Base-by-base conservation (phyloP, 2,888 invertebrate species). In the Calameuta filiformis region DNA sequence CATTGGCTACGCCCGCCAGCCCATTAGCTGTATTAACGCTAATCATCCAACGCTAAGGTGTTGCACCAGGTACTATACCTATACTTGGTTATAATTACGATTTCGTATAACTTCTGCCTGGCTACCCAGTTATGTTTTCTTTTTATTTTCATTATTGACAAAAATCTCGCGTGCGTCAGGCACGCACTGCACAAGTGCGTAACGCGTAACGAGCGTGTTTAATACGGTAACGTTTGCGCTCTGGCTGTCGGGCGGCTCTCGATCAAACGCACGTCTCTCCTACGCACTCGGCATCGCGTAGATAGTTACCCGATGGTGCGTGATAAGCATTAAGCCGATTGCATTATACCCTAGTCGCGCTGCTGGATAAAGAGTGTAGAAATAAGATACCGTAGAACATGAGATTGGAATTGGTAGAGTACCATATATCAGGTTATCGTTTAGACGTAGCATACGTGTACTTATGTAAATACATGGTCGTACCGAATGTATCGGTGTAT, bases 211-310 rank as follows among this genome's bases (percentile, higher is more conserved):
- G 33, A 33, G 33, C 71, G 71, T 34, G 71, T 71, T 71, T 71
- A 71, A 71, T 71, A 71, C 71, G 71, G 71, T 34, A 71, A 71
- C 71, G 71, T 84, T 85, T 76, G 80, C 73, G 56, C 68, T 31
- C 73, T 73, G 73, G 78, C 76, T 80, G 82, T 83, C 82, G 82
- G 86, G 85, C 91, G 91, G 90, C 89, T 80, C 82, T 83, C 85
- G 89, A 90, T 91, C 91, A 91, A 89, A 91, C 89, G 90, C 91
- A 90, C 91, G 90, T 91, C 87, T 87, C 89, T 87, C 89, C 90
- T 91, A 91, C 90, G 90, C 90, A 89, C 86, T 84, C 83, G 85
- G 90, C 89, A 89, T 90, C 87, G 85, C 80, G 76, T 78, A 71
- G 71, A 71, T 71, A 33, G 33, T 34, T 33, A 68, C 31, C 69